Evolutionary conservation across 2,888 invertebrate species (phyloP), one percentile per base, ranked within the genome.

Genomic region (Calameuta idolon): DNA sequence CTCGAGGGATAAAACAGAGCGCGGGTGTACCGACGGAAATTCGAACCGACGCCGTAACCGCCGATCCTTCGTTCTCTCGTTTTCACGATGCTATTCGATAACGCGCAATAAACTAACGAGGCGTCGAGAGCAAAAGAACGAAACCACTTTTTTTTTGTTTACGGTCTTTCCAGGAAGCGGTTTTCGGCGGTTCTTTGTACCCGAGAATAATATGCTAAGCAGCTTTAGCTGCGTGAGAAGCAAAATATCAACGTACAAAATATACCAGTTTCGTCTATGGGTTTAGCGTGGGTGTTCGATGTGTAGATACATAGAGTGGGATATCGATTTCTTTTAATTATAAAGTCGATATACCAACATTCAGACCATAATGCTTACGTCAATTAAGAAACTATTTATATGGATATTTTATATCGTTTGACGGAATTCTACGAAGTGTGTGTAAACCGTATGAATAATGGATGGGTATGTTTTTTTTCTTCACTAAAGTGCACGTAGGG

Each of bases 191-290:
- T 75, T 76, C 79, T 83, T 83, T 81, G 80, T 80, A 76, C 12
- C 76, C 69, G 69, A 69, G 77, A 75, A 55, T 55, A 75, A 74
- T 80, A 81, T 81, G 83, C 79, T 83, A 83, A 83, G 80, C 83
- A 77, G 77, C 76, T 79, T 75, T 81, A 76, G 76, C 77, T 82
- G 82, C 77, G 69, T 37, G 73, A 55, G 55, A 55, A 55, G 55
- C 55, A 55, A 55, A 23, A 55, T 23, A 55, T 55, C 23, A 55
- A 15, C 23, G 15, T 55, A 23, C 23, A 23, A 23, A 23, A 55
- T 55, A 55, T 55, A 23, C 55, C 55, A 23, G 23, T 55, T 23
- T 23, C 55, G 23, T 55, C 23, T 9, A 23, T 55, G 55, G 15
- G 5, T 23, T 55, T 55, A 55, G 23, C 0, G 23, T 9, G 40